Conservation (phyloP, 1,140 invertebrate genomes). For the Lamellibrachia luymesi region DNA sequence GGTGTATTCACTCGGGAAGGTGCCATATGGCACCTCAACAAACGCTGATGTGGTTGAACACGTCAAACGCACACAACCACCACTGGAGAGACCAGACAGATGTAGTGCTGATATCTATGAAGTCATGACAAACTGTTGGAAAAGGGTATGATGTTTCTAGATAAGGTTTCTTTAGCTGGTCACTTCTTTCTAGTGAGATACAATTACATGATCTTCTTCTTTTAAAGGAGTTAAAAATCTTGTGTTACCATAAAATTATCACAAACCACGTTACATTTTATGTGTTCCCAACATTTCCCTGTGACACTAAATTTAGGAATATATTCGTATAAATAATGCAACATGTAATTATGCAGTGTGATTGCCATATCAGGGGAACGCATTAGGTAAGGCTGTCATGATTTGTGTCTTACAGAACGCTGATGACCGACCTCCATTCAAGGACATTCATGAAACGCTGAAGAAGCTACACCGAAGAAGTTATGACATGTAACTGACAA, state of each 20-base stretch:
- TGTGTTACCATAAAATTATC: neutral
- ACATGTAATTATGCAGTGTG: neutral
- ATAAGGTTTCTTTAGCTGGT: neutral
- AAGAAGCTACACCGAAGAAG: neutral
- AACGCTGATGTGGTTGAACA: conserved; percentile 66
- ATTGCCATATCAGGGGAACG: neutral
- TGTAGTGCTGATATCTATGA: neutral
- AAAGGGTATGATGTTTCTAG: neutral
- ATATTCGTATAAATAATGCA: neutral
- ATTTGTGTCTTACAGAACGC: neutral
- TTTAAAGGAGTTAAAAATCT: too few relatives aligned
- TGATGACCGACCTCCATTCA: neutral
- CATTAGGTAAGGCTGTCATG: neutral
- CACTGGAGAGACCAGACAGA: neutral
- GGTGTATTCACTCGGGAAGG: conserved; percentile 46
- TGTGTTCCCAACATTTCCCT: neutral
- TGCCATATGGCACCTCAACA: conserved; percentile 66
- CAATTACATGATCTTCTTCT: too few relatives aligned
- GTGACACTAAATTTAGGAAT: neutral
- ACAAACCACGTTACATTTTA: neutral
- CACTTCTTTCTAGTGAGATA: too few relatives aligned
- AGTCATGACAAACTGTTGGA: neutral
- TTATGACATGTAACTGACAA: neutral
- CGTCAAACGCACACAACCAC: conserved; percentile 34
- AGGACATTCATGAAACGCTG: neutral